Conservation (phyloP, 2,888 invertebrate genomes). For the Megastigmus dorsalis region DNA sequence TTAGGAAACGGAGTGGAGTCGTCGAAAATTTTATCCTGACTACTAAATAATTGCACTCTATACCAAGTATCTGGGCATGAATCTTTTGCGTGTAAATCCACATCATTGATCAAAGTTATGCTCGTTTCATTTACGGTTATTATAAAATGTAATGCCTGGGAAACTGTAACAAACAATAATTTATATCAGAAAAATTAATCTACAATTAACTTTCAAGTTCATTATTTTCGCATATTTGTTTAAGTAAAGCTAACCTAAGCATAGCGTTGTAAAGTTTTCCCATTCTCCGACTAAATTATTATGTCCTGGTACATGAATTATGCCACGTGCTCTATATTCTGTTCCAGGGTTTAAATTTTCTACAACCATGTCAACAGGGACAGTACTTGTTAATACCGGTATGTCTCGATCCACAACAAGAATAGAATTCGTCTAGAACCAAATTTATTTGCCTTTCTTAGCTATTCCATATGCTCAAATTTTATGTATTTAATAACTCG, state of each 20-base stretch:
- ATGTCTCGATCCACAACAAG: too few species aligned
- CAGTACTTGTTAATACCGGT: conserved; percentile 22
- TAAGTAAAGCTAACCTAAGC: conserved; percentile 54
- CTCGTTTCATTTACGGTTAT: conserved; percentile 45
- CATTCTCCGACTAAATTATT: conserved; percentile 36
- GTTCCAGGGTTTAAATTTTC: conserved; percentile 52
- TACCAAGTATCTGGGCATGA: conserved; percentile 61
- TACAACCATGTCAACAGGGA: conserved; percentile 13
- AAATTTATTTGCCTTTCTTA: too few species aligned
- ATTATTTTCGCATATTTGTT: too few species aligned
- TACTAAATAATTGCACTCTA: conserved; percentile 30
- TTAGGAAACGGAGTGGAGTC: conserved; percentile 45
- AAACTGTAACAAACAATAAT: conserved; percentile 12
- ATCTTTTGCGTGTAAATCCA: conserved; percentile 17
- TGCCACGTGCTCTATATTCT: conserved; percentile 43
- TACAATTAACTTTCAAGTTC: too few species aligned
- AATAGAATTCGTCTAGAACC: too few species aligned
- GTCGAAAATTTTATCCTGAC: neutral
- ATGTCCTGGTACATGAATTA: neutral
- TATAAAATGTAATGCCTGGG: conserved; percentile 22
- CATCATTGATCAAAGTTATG: conserved; percentile 45
- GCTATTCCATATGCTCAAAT: too few species aligned
- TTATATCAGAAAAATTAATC: too few species aligned
- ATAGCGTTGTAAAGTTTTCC: conserved; percentile 51
- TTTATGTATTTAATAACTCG: too few species aligned